A percentile compares a stretch with the other conserved stretches of the same genome.
Evolutionary conservation across 1,140 invertebrate genomes (phyloP).

Genomic region (Homalodisca vitripennis): DNA sequence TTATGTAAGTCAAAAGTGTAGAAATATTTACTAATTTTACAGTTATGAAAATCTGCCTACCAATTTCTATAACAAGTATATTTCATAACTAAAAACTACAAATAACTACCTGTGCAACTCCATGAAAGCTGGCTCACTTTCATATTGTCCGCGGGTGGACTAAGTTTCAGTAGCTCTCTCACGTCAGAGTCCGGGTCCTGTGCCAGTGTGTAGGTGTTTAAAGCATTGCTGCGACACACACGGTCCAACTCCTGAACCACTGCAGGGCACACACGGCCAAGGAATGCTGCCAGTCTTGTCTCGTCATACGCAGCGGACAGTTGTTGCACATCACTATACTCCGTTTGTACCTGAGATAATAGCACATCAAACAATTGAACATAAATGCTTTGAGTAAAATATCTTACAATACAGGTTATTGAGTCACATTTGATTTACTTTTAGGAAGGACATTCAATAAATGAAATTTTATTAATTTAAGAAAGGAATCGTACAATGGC

Average conservation of each 20-base stretch:
- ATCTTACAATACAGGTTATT: not conserved
- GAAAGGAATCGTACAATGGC: too few relatives aligned
- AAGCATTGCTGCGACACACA: constrained; percentile 5
- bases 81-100: too few relatives aligned
- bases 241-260: constrained; percentile 8
- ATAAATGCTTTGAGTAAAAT: not conserved
- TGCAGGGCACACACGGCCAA: not conserved
- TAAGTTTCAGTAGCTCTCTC: not conserved
- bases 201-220: not conserved
- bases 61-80: too few relatives aligned
- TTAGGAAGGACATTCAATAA: not conserved
- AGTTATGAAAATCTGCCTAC: too few relatives aligned
- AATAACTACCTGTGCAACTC: constrained; percentile 24
- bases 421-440: not conserved
- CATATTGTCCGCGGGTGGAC: not conserved
- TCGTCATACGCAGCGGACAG: not conserved
- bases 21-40: too few relatives aligned
- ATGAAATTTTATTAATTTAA: too few relatives aligned
- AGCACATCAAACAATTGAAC: not conserved
- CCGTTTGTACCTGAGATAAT: not conserved
- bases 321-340: not conserved
- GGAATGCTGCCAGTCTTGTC: not conserved
- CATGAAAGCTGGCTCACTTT: constrained; percentile 13
- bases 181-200: not conserved
- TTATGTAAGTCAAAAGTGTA: too few relatives aligned